Percentiles rank a stretch among this genome's conserved stretches.
Conservation (phyloP, 1,140 invertebrate genomes). For the Apis cerana region DNA sequence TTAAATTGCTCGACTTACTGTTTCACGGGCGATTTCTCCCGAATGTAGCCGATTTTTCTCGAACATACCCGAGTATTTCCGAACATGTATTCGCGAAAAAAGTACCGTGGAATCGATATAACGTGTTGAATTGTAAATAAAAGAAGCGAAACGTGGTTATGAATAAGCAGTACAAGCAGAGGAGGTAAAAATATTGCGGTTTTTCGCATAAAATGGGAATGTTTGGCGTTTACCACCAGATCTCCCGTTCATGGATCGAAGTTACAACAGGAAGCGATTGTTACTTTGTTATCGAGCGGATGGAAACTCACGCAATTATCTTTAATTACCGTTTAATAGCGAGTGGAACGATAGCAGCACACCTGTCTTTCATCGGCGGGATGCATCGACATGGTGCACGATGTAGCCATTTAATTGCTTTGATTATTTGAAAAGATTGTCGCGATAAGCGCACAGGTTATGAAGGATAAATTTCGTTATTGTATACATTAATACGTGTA, state of each 20-base stretch:
- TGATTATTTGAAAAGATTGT: conserved; percentile 59
- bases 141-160: neutral
- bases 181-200: neutral
- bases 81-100: too few relatives aligned
- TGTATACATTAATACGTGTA: conserved; percentile 6
- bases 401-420: conserved; percentile 55
- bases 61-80: too few relatives aligned
- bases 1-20: too few relatives aligned
- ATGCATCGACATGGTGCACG: conserved; percentile 54
- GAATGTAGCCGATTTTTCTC: too few relatives aligned
- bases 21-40: too few relatives aligned
- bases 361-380: conserved; percentile 51
- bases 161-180: neutral
- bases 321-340: conserved; percentile 68
- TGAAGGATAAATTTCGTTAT: neutral
- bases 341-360: conserved; percentile 34
- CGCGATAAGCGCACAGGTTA: conserved; percentile 36
- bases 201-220: conserved; percentile 7
- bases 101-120: too few relatives aligned
- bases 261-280: conserved; percentile 60
- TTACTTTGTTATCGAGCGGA: conserved; percentile 63
- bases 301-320: conserved; percentile 65
- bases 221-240: conserved; percentile 33
- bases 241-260: conserved; percentile 24
- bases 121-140: neutral